A percentile compares a stretch with the other conserved stretches of the same genome.
Conservation (phyloP, 2,113 vertebrate species). For the Passer montanus region DNA sequence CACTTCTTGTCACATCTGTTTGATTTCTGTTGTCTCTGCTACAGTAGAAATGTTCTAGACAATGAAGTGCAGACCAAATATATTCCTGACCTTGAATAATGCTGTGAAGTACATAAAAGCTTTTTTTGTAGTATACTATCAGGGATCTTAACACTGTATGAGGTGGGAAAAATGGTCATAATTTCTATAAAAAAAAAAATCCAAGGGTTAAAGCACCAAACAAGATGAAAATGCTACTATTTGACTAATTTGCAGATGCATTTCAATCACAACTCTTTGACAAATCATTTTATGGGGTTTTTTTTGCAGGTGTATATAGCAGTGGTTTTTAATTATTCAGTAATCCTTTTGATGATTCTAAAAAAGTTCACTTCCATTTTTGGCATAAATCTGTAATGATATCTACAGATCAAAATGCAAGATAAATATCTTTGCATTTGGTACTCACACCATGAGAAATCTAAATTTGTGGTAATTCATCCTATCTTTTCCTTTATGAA, state of each 20-base stretch:
- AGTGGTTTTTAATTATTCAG: neutral
- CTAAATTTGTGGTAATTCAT: neutral
- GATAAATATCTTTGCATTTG: neutral
- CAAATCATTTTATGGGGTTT: neutral
- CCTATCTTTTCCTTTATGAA: neutral
- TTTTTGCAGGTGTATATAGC: neutral
- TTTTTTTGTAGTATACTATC: neutral
- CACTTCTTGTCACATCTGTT: neutral
- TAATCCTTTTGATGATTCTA: neutral
- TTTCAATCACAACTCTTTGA: neutral
- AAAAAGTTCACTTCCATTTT: neutral
- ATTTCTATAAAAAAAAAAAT: neutral
- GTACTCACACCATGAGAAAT: neutral
- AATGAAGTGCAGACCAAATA: neutral
- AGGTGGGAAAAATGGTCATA: neutral
- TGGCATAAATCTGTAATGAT: neutral
- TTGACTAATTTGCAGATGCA: neutral
- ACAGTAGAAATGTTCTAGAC: neutral
- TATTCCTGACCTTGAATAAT: neutral
- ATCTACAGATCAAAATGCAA: neutral
- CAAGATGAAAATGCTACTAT: neutral
- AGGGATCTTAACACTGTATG: neutral
- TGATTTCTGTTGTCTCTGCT: neutral
- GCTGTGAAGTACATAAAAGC: neutral
- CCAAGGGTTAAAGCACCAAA: neutral